Evolutionary conservation across 1,140 invertebrate genomes (phyloP).

Genomic region (Caenorhabditis remanei): DNA sequence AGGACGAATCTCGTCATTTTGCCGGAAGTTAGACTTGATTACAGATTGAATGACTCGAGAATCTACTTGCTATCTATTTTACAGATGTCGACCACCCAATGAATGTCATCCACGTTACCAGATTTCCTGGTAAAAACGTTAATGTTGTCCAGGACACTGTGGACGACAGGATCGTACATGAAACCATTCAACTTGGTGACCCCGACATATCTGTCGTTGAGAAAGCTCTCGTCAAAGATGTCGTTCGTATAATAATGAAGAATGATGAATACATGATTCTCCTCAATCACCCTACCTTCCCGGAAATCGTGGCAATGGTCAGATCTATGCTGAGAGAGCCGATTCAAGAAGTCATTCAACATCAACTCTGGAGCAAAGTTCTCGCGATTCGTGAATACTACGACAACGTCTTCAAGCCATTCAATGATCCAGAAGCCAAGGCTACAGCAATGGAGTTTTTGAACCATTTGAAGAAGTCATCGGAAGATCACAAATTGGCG

Average conservation of each 20-base stretch:
- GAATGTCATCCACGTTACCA: neutral
- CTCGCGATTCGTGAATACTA: neutral
- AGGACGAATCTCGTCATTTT: too few relatives aligned
- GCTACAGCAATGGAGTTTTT: neutral
- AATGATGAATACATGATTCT: constrained; percentile 19
- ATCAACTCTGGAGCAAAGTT: constrained; percentile 10
- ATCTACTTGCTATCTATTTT: neutral
- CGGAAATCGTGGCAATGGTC: neutral
- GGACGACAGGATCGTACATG: neutral
- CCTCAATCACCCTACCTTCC: constrained; percentile 10
- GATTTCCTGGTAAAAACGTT: neutral
- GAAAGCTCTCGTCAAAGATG: neutral
- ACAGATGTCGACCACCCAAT: neutral
- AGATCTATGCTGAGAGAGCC: neutral
- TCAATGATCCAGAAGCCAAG: neutral
- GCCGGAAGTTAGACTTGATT: too few relatives aligned
- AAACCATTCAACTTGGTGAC: neutral
- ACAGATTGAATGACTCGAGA: neutral
- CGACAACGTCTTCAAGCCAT: neutral
- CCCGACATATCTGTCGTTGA: neutral
- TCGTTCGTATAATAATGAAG: constrained; percentile 17
- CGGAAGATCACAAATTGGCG: neutral
- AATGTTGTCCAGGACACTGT: neutral
- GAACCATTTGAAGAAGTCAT: neutral
- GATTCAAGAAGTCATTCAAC: neutral